phyloP scores from a whole-genome alignment of 2,113 vertebrate species.

The Paradoxurus hermaphroditus region DNA sequence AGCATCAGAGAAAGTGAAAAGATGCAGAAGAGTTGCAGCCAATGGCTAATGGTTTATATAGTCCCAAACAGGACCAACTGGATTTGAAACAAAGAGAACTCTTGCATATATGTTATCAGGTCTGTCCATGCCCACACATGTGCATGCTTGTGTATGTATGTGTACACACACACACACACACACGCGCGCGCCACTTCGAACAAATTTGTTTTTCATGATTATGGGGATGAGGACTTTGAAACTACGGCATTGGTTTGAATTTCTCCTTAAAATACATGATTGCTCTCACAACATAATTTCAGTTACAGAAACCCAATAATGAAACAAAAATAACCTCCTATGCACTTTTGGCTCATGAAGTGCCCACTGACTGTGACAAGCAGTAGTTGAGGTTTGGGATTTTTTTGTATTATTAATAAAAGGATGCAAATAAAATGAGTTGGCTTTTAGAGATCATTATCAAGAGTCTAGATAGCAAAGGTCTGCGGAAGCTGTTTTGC shows the following conservation, averaged over 20 bases:
- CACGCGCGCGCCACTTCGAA: neutral
- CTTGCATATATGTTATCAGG: neutral
- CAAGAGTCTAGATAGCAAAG: neutral
- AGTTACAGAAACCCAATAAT: conserved; percentile 68
- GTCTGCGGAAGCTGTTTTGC: conserved; percentile 43
- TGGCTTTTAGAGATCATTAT: conserved; percentile 60
- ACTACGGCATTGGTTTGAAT: conserved; percentile 11
- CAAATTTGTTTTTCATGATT: neutral
- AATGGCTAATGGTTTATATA: rapidly evolving
- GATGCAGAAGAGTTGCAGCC: neutral
- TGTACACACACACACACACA: rapidly evolving
- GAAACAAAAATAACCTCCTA: conserved; percentile 36
- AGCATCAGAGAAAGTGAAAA: neutral
- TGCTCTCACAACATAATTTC: conserved; percentile 62
- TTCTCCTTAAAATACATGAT: conserved; percentile 42
- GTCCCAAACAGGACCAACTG: neutral
- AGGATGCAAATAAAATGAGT: conserved; percentile 55
- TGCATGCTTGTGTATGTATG: neutral
- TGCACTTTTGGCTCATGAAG: conserved; percentile 35
- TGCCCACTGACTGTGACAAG: conserved; percentile 55
- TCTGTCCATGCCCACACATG: neutral
- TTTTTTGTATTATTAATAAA: conserved; percentile 59
- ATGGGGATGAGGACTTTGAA: conserved; percentile 30
- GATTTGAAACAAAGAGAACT: neutral
- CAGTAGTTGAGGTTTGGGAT: conserved; percentile 1